Evolutionary conservation across 2,113 vertebrate species (phyloP), one percentile per base, ranked within the genome.

Genomic region (Pedionomus torquatus): DNA sequence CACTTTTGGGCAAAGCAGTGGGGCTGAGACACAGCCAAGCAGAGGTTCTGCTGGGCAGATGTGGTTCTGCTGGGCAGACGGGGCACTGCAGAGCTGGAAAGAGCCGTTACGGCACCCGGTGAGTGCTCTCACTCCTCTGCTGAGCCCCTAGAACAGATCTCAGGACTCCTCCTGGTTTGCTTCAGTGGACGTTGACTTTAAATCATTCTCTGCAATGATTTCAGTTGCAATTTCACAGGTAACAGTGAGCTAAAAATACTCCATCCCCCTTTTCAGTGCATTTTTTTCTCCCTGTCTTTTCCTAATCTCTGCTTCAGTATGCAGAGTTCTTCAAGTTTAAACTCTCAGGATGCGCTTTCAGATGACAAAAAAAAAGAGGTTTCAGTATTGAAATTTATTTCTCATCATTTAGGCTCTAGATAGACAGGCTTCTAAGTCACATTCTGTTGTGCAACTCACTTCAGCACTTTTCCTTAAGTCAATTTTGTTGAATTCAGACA

Each of bases 401-500:
- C 63, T 77, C 24, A 31, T 48, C 58, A 55, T 83, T 81, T 68
- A 89, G 37, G 35, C 26, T 86, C 10, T 77, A 90, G 54, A 44
- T 49, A 93, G 49, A 58, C 33, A 83, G 37, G 11, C 6, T 90
- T 83, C 77, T 46, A 83, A 91, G 51, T 49, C 25, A 76, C 84
- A 79, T 61, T 91, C 60, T 57, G 15, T 89, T 75, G 39, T 13
- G 26, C 43, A 86, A 41, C 26, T 94, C 26, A 11, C 43, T 70
- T 88, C 51, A 83, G 7, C 17, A 13, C n/a, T 89, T 90, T 64
- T 91, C 37, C 51, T 81, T 64, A 68, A 81, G 69, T 66, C 13
- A 54, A 23, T 87, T 92, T 94, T 81, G 26, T 78, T 93, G 75
- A 90, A 92, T 74, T 93, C 86, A 95, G 75, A 78, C 20, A 41